Base-by-base conservation (phyloP, 2,888 invertebrate genomes). In the Leptinotarsa juncta region DNA sequence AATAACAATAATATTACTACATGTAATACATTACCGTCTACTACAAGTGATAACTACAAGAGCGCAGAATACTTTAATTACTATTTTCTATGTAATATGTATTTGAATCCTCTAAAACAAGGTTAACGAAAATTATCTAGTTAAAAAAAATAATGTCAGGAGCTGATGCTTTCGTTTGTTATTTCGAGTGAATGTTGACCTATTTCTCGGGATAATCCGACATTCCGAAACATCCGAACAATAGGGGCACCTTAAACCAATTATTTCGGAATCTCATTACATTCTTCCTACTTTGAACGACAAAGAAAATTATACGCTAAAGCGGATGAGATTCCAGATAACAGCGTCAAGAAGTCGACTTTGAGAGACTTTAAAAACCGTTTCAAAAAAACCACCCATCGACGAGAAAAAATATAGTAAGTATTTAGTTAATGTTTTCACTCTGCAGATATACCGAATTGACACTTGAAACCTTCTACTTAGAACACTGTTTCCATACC, bases 181-280 rank as follows among this genome's bases (percentile, higher is more conserved):
- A 26, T 51, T 48, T 23, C 12, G n/a, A 67, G 67, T 67, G 50
- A 20, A 10, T 49, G 32, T 42, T 62, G 51, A 51, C 53, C 67
- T 26, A 67, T 50, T 51, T 67, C 16, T 1, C 14, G 16, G 3
- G 32, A 67, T 67, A 67, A 42, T 62, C 62, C 42, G 62, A 42
- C 62, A 62, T n/a, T 42, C 65, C 50, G 50, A 67, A 73, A 70
- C 66, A 72, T 62, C 20, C 51, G 5, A 73, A 76, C 76, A 73
- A 76, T 71, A 68, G 65, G 53, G 65, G 57, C 68, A 71, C 71
- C 70, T 75, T 75, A 75, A 75, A 72, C 67, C 71, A 76, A 73
- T 73, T 73, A 70, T 51, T 15, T 68, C 48, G 51, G 65, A 73
- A 76, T 76, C 71, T 76, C 71, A 76, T 76, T 73, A 73, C 53